These are phyloP conservation scores for Druon quercuslanigerum DNA, from an alignment of 1,140 invertebrate genomes.

Conservation along the genomic window DNA sequence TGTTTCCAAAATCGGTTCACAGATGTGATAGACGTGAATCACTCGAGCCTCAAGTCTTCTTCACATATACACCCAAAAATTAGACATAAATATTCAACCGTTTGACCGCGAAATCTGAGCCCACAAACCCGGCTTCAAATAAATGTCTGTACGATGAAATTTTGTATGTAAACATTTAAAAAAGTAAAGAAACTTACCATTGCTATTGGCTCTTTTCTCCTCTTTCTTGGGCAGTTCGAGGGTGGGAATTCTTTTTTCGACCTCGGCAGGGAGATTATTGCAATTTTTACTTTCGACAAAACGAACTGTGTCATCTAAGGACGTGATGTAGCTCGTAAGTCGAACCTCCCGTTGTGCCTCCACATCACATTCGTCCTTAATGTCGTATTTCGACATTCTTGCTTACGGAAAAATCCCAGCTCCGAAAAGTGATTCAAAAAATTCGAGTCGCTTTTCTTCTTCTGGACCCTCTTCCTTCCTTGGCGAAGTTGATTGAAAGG, in stretches of 20 bases:
- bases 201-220: constrained; percentile 52
- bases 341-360: constrained; percentile 62
- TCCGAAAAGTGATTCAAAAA: not conserved
- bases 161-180: not conserved
- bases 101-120: too few relatives aligned
- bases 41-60: too few relatives aligned
- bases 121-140: too few relatives aligned
- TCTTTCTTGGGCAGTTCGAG: constrained; percentile 46
- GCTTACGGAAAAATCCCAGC: not conserved
- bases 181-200: constrained; percentile 40
- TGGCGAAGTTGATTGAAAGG: too few relatives aligned
- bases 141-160: too few relatives aligned
- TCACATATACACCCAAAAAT: too few relatives aligned
- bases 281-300: constrained; percentile 48
- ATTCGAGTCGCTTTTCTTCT: not conserved
- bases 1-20: too few relatives aligned
- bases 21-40: too few relatives aligned
- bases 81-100: too few relatives aligned
- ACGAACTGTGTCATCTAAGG: constrained; percentile 56
- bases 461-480: not conserved
- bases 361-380: constrained; percentile 61
- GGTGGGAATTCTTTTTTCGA: constrained; percentile 53
- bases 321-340: constrained; percentile 62
- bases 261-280: constrained; percentile 43
- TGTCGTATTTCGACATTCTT: constrained; percentile 68